These are phyloP conservation scores for Drosophila trichaetosa DNA, from an alignment of 2,888 invertebrate species.

Conservation along the genomic window DNA sequence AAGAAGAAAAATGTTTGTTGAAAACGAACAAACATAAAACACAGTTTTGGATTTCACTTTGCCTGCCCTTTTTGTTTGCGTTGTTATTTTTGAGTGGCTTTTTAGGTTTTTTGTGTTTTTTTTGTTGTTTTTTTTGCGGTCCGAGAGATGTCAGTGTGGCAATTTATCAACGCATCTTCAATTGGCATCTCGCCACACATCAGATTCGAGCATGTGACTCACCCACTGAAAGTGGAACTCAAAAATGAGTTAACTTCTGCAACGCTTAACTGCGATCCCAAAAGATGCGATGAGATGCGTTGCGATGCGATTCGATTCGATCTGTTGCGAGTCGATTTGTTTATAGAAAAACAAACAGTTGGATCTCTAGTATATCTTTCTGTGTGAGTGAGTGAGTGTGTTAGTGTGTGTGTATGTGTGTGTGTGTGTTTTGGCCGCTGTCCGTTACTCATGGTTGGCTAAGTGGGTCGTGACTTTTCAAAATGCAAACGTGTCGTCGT, in stretches of 20 bases:
- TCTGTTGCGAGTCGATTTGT: slow-evolving; percentile 65
- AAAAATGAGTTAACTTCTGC: slow-evolving; percentile 39
- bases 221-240: slow-evolving; percentile 38
- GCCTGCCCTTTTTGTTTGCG: slow-evolving; percentile 24
- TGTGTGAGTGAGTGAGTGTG: slow-evolving; percentile 16
- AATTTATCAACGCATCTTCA: slow-evolving; percentile 78
- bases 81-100: slow-evolving; percentile 55
- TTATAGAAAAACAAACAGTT: slow-evolving; percentile 76
- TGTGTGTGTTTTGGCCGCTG: slow-evolving; percentile 58
- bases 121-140: slow-evolving; percentile 63
- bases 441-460: slow-evolving; percentile 79
- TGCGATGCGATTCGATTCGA: slow-evolving; percentile 13
- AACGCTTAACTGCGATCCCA: slow-evolving; percentile 44
- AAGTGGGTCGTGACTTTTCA: slow-evolving; percentile 80
- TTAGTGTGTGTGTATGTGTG: slow-evolving; percentile 10
- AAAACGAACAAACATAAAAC: slow-evolving; percentile 73
- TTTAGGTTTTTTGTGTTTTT: slow-evolving; percentile 27
- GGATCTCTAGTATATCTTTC: slow-evolving; percentile 39
- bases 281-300: slow-evolving; percentile 23
- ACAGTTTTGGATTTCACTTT: slow-evolving; percentile 67
- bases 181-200: slow-evolving; percentile 35
- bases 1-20: slow-evolving; percentile 77
- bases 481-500: slow-evolving; percentile 77
- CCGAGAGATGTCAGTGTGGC: slow-evolving; percentile 68
- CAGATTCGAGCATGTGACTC: slow-evolving; percentile 39